Base-by-base conservation (phyloP, 2,113 vertebrate genomes). In the Thamnaconus septentrionalis region DNA sequence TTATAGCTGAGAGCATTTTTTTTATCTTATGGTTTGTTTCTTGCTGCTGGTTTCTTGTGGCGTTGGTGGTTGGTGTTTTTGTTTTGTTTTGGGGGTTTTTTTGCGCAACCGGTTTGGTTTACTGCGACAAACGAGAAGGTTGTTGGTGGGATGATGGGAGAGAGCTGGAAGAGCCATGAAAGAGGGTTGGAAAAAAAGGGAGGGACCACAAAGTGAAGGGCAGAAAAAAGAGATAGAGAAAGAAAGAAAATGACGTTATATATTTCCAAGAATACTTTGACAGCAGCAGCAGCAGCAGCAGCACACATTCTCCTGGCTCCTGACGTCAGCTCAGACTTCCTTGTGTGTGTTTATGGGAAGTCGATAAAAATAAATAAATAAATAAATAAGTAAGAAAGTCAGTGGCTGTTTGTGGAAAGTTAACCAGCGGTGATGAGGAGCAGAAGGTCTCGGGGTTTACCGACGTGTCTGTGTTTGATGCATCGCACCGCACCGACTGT, bases 381-480 rank as follows among this genome's bases (percentile, higher is more conserved):
- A 31, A 31, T 31, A 31, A 31, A 31, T 31, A 31, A 31, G 18
- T 31, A 31, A 31, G 18, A 31, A 31, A 31, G 18, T 31, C 18
- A 88, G 60, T 65, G 71, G 68, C 51, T 65, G 11, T 81, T 74
- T 82, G 71, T 74, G 53, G 74, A 78, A 58, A 57, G 44, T 55
- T 61, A 73, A 71, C 73, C 53, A 78, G 58, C 51, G 48, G 61
- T 58, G 80, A 78, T 87, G 75, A 66, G 69, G 61, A 78, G 61
- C 78, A 82, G 76, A 76, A 81, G 70, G 66, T 79, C 71, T 68
- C 55, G 48, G 46, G 78, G 73, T 78, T 79, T 64, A 84, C 75
- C 73, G 64, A 65, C 63, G 43, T 53, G 47, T 58, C 66, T 41
- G 43, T 72, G 59, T 78, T 69, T 71, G 64, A 86, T 85, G 73